A percentile compares a stretch with the other conserved stretches of the same genome.
Conservation (phyloP, 2,888 invertebrate genomes). For the Apoda limacodes region DNA sequence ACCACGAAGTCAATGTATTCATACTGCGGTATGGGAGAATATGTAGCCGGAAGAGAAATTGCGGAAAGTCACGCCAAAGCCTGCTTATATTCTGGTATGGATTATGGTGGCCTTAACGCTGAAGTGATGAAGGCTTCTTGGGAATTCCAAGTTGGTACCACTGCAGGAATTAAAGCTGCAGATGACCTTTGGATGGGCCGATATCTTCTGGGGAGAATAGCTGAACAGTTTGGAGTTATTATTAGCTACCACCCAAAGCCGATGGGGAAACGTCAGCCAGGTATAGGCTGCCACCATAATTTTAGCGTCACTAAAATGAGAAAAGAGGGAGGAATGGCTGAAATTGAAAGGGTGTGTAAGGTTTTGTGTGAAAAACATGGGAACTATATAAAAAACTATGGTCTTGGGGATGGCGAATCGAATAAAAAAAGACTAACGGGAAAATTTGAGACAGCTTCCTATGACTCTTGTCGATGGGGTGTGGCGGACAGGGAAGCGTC, state of each 20-base stretch:
- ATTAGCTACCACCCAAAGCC: constrained; percentile 79
- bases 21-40: constrained; percentile 96
- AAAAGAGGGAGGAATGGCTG: constrained; percentile 73
- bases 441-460: constrained; percentile 93
- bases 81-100: constrained; percentile 93
- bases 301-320: constrained; percentile 91
- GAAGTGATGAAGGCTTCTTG: constrained; percentile 98
- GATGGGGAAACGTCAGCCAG: constrained; percentile 86
- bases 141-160: constrained; percentile 93
- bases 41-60: constrained; percentile 93
- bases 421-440: constrained; percentile 95
- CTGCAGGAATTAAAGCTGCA: constrained; percentile 83
- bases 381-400: constrained; percentile 91
- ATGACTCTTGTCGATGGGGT: constrained; percentile 87
- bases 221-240: constrained; percentile 85
- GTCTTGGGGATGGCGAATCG: constrained; percentile 85
- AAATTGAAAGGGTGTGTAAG: constrained; percentile 94
- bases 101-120: constrained; percentile 94
- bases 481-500: constrained; percentile 93
- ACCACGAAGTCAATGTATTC: constrained; percentile 80
- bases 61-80: constrained; percentile 88
- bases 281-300: constrained; percentile 89
- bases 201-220: constrained; percentile 83
- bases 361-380: constrained; percentile 49
- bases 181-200: constrained; percentile 91